Conservation (phyloP, 2,113 vertebrate genomes). For the Hemichromis elongatus region DNA sequence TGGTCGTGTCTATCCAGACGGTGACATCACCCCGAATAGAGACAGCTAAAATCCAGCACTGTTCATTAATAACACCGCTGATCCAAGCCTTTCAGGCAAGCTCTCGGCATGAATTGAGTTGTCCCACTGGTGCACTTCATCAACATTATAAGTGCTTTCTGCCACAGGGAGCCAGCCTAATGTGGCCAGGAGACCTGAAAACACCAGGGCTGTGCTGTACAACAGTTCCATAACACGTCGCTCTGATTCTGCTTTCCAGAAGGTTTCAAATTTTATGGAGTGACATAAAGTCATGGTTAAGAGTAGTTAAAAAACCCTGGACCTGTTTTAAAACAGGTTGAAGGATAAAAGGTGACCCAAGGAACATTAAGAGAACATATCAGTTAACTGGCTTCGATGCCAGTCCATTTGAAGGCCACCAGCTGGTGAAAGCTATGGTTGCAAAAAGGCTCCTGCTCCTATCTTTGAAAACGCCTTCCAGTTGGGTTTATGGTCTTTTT, state of each 20-base stretch:
- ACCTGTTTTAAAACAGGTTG: not conserved
- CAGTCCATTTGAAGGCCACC: not conserved
- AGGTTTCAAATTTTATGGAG: constrained; percentile 27
- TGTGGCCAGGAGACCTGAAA: constrained; percentile 1
- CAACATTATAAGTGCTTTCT: constrained; percentile 26
- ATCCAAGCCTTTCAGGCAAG: constrained; percentile 33
- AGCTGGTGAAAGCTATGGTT: not conserved
- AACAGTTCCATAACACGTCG: not conserved
- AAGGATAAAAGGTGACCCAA: not conserved
- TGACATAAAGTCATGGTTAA: not conserved
- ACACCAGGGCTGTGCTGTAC: not conserved
- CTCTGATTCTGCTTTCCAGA: not conserved
- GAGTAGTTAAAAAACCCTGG: not conserved
- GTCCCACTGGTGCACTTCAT: constrained; percentile 37
- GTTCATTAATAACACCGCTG: constrained; percentile 45
- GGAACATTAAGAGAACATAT: not conserved
- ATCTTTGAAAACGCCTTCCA: not conserved
- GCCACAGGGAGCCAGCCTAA: constrained; percentile 6
- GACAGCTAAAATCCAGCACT: constrained; percentile 23
- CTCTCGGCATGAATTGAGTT: constrained; percentile 2
- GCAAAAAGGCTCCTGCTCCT: not conserved
- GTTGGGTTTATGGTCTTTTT: not conserved
- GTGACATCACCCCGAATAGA: constrained; percentile 57
- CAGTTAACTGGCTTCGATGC: not conserved
- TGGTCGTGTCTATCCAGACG: constrained; percentile 46